phyloP scores from a whole-genome alignment of 2,888 invertebrate genomes.

The Polia nebulosa region DNA sequence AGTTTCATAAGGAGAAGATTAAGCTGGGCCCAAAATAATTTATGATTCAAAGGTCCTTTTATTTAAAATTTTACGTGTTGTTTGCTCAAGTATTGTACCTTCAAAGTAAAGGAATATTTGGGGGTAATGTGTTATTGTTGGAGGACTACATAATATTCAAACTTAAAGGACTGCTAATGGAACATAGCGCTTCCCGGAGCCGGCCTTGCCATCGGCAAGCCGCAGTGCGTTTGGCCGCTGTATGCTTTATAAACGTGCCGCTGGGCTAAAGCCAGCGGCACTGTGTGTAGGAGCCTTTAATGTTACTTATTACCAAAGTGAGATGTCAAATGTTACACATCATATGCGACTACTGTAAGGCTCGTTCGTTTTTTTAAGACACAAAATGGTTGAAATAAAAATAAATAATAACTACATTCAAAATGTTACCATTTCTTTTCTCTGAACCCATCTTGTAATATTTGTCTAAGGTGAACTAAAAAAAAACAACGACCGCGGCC shows the following conservation, averaged over 20 bases:
- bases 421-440: neutral
- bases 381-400: neutral
- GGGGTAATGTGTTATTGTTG: constrained; percentile 4
- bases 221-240: too few species aligned
- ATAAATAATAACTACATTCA: neutral
- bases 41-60: constrained; percentile 27
- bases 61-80: constrained; percentile 19
- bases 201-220: too few species aligned
- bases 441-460: constrained; percentile 7
- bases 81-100: neutral
- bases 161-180: constrained; percentile 19
- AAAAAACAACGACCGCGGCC: neutral
- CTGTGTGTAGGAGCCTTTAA: too few species aligned
- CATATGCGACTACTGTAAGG: too few species aligned
- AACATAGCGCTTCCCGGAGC: neutral
- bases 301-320: too few species aligned
- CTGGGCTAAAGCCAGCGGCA: too few species aligned
- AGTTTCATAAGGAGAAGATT: constrained; percentile 33
- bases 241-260: too few species aligned
- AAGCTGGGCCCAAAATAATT: constrained; percentile 30
- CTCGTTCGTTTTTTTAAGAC: too few species aligned
- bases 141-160: constrained; percentile 14
- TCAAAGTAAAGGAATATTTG: neutral
- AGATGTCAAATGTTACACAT: too few species aligned
- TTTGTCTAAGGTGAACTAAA: neutral